phyloP scores from a whole-genome alignment of 2,888 invertebrate genomes.

The Zootermopsis nevadensis region DNA sequence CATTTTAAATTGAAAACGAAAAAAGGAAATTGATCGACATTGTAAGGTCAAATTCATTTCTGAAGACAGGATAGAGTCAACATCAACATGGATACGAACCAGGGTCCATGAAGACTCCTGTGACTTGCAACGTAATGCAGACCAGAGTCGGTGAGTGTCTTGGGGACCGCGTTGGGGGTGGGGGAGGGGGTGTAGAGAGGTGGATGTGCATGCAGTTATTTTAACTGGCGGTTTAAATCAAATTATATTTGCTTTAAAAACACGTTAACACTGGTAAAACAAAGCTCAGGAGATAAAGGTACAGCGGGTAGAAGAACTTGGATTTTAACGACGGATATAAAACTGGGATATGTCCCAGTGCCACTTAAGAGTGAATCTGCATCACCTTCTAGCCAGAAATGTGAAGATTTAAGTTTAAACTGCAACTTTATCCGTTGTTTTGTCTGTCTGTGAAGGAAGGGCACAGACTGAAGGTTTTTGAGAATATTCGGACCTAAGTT shows the following conservation, averaged over 20 bases:
- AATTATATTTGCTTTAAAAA: conserved; percentile 40
- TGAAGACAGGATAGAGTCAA: too few relatives aligned
- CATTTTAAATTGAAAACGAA: too few relatives aligned
- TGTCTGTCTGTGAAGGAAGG: too few relatives aligned
- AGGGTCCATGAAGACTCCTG: not conserved
- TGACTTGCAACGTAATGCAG: not conserved
- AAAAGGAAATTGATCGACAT: too few relatives aligned
- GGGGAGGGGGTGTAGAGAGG: not conserved
- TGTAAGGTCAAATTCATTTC: too few relatives aligned
- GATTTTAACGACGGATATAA: conserved; percentile 38
- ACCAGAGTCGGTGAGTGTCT: not conserved
- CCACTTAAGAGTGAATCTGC: not conserved
- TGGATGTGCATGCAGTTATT: conserved; percentile 19
- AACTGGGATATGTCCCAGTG: conserved; percentile 15
- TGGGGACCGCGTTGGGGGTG: not conserved
- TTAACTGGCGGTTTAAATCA: conserved; percentile 32
- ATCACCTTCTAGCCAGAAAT: too few relatives aligned
- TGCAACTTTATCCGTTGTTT: too few relatives aligned
- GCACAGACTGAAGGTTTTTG: too few relatives aligned
- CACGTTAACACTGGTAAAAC: conserved; percentile 4
- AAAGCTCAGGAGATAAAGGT: conserved; percentile 31
- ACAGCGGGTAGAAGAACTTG: conserved; percentile 19
- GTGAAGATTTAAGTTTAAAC: too few relatives aligned
- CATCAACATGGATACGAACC: too few relatives aligned
- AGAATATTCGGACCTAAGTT: too few relatives aligned